These are phyloP conservation scores for Octodonta nipae DNA, from an alignment of 2,888 invertebrate genomes.

Conservation along the genomic window DNA sequence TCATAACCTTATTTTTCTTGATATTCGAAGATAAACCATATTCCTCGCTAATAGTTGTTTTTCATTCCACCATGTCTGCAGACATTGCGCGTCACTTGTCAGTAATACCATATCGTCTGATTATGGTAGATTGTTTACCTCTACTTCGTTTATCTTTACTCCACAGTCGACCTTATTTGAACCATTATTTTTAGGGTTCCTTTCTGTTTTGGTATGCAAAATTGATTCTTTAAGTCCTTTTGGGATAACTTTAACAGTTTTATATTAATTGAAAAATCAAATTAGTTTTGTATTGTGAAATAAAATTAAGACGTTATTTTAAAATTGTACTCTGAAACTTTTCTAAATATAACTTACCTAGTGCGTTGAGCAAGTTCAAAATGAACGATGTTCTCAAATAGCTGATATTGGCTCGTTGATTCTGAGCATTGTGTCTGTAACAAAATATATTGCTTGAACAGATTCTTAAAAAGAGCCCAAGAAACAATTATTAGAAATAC, in stretches of 20 bases:
- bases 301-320: conserved; percentile 4
- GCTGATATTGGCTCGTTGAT: conserved; percentile 29
- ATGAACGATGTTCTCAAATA: conserved; percentile 31
- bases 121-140: too few relatives aligned
- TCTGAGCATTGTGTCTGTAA: conserved; percentile 33
- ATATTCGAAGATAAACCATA: too few relatives aligned
- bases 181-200: too few relatives aligned
- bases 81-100: too few relatives aligned
- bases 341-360: conserved; percentile 10
- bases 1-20: too few relatives aligned
- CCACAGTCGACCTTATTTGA: too few relatives aligned
- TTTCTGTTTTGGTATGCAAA: neutral
- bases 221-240: neutral
- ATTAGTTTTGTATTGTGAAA: conserved; percentile 1
- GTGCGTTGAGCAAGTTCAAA: conserved; percentile 27
- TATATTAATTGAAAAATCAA: neutral
- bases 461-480: neutral
- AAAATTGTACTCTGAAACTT: conserved; percentile 29
- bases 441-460: conserved; percentile 10
- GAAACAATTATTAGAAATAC: neutral
- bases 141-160: too few relatives aligned
- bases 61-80: too few relatives aligned
- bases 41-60: too few relatives aligned
- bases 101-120: too few relatives aligned
- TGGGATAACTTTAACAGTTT: neutral